phyloP scores from a whole-genome alignment of 2,888 invertebrate genomes.

The Pseudanteris insignis region DNA sequence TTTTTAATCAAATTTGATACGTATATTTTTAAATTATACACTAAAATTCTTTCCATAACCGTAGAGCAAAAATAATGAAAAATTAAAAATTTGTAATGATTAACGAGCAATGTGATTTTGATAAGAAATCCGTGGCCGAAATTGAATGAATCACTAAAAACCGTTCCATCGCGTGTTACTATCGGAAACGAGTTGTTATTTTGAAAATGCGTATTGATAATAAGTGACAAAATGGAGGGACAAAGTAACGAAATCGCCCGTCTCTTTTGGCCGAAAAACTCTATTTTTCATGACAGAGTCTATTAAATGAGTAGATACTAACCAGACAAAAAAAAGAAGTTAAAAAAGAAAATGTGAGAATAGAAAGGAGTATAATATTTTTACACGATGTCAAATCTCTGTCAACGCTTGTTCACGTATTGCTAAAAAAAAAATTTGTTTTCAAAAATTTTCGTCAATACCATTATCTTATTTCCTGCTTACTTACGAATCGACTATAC shows the following conservation, averaged over 20 bases:
- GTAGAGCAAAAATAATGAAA: too few species aligned
- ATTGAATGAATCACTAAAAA: too few species aligned
- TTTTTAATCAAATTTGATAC: too few species aligned
- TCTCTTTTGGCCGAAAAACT: conserved; percentile 45
- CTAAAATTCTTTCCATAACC: too few species aligned
- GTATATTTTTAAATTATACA: too few species aligned
- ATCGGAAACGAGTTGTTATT: conserved; percentile 19
- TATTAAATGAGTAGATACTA: conserved; percentile 41
- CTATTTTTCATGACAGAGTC: conserved; percentile 52
- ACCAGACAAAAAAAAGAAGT: conserved; percentile 38
- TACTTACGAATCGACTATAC: too few species aligned
- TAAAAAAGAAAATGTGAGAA: conserved; percentile 31
- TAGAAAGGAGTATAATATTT: conserved; percentile 55
- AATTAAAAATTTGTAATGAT: too few species aligned
- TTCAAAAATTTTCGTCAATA: too few species aligned
- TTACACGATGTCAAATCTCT: conserved; percentile 57
- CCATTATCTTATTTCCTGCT: too few species aligned
- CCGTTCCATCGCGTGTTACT: conserved; percentile 18
- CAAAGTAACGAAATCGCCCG: conserved; percentile 11
- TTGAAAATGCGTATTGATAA: conserved; percentile 29
- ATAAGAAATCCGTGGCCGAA: neutral
- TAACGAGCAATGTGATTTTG: too few species aligned
- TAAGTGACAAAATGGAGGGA: conserved; percentile 24
- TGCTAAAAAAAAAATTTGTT: too few species aligned
- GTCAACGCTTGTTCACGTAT: conserved; percentile 47